Evolutionary conservation across 2,797 vertebrate species (phyloP).

Genomic region (Basileuterus tristriatus): DNA sequence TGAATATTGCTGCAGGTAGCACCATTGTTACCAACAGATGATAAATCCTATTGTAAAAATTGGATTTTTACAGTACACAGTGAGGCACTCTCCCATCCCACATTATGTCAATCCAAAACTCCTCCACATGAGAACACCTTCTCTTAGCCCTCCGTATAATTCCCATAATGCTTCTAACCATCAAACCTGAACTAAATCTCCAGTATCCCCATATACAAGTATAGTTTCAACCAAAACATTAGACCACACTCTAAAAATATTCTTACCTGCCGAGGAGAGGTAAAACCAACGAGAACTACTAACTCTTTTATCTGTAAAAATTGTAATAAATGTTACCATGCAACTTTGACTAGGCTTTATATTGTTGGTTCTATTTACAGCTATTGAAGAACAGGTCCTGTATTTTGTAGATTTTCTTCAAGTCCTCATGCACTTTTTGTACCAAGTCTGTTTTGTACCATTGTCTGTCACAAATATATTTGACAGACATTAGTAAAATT

Average conservation of each 20-base stretch:
- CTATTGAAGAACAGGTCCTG: neutral
- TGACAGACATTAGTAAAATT: neutral
- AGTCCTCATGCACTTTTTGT: neutral
- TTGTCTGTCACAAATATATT: neutral
- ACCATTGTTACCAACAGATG: neutral
- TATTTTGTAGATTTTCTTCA: neutral
- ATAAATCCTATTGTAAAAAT: neutral
- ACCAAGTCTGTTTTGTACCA: too few species aligned
- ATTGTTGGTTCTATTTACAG: neutral
- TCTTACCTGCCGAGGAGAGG: too few species aligned
- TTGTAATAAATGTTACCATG: neutral
- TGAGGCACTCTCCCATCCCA: too few species aligned
- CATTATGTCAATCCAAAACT: too few species aligned
- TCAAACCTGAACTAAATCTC: too few species aligned
- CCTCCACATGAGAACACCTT: too few species aligned
- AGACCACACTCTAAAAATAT: too few species aligned
- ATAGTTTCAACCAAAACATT: too few species aligned
- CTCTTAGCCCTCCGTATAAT: too few species aligned
- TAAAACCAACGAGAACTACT: too few species aligned
- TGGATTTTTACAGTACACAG: neutral
- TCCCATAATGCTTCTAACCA: too few species aligned
- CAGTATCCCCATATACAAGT: too few species aligned
- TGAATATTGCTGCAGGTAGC: neutral
- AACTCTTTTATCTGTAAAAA: neutral
- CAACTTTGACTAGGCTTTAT: neutral